These are phyloP conservation scores for Danionella dracula DNA, from an alignment of 2,797 vertebrate genomes.

Conservation along the genomic window DNA sequence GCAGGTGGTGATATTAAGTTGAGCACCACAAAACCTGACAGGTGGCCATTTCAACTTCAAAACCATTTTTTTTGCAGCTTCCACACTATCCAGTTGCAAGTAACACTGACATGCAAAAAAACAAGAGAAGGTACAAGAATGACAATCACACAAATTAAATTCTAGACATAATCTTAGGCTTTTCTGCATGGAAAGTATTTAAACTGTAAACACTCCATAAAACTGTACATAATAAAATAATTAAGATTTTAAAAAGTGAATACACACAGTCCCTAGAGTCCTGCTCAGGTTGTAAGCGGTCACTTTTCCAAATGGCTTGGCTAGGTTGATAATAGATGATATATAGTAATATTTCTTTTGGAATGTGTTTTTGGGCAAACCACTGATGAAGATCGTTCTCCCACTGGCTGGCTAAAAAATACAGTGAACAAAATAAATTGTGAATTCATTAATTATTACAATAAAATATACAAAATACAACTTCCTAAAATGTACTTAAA, in stretches of 20 bases:
- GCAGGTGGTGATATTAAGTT: constrained; percentile 39
- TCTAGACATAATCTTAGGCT: too few relatives aligned
- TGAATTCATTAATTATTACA: too few relatives aligned
- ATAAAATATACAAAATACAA: neutral
- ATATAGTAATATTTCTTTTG: constrained; percentile 28
- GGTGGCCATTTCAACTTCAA: constrained; percentile 17
- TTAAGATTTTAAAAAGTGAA: too few relatives aligned
- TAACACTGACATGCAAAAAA: constrained; percentile 46
- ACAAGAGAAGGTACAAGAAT: neutral
- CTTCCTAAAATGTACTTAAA: too few relatives aligned
- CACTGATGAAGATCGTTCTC: constrained; percentile 46
- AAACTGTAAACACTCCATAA: too few relatives aligned
- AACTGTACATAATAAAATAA: too few relatives aligned
- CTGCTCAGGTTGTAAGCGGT: constrained; percentile 43
- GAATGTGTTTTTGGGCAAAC: constrained; percentile 28
- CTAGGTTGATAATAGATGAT: constrained; percentile 37
- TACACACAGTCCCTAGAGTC: constrained; percentile 34
- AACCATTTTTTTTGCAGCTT: constrained; percentile 44
- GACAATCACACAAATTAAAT: neutral
- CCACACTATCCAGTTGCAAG: constrained; percentile 42
- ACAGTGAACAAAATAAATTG: neutral
- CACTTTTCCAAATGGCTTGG: constrained; percentile 45
- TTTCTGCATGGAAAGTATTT: too few relatives aligned
- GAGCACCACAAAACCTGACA: constrained; percentile 40
- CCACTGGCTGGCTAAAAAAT: constrained; percentile 47